Conservation (phyloP, 2,888 invertebrate species). For the Eristalis arbustorum region DNA sequence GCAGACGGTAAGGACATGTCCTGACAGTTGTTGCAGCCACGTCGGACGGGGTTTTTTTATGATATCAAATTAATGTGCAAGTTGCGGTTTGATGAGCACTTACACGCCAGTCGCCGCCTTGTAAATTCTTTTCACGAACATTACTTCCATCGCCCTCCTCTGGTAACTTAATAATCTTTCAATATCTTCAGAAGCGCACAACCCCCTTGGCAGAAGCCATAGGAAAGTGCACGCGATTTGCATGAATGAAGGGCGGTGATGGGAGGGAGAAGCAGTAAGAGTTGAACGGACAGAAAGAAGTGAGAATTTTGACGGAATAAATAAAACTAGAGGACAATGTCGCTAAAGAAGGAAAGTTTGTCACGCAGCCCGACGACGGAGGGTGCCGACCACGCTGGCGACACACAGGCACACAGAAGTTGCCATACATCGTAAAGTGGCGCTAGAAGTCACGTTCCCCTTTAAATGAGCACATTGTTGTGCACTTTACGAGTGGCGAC, state of each 20-base stretch:
- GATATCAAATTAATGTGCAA: constrained; percentile 40
- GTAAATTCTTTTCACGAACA: constrained; percentile 4
- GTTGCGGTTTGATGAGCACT: constrained; percentile 48
- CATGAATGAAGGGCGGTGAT: not conserved
- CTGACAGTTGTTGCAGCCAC: not conserved
- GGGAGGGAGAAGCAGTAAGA: not conserved
- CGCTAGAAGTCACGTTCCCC: not conserved
- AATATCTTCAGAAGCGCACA: constrained; percentile 23
- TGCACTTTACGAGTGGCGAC: not conserved
- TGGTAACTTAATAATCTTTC: constrained; percentile 62
- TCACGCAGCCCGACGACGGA: not conserved
- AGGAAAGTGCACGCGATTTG: constrained; percentile 14
- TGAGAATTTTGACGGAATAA: not conserved
- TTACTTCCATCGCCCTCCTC: not conserved
- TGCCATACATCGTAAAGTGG: not conserved
- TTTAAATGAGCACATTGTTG: not conserved
- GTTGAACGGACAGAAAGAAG: not conserved
- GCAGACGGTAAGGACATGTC: constrained; percentile 45
- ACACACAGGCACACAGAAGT: not conserved
- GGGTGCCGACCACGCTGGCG: not conserved
- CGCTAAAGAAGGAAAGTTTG: not conserved
- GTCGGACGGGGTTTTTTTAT: constrained; percentile 8
- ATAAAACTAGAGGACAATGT: not conserved
- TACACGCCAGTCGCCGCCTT: constrained; percentile 2
- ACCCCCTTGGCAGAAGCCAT: constrained; percentile 38